phyloP scores from a whole-genome alignment of 2,888 invertebrate genomes.

The Archips crataeganus region DNA sequence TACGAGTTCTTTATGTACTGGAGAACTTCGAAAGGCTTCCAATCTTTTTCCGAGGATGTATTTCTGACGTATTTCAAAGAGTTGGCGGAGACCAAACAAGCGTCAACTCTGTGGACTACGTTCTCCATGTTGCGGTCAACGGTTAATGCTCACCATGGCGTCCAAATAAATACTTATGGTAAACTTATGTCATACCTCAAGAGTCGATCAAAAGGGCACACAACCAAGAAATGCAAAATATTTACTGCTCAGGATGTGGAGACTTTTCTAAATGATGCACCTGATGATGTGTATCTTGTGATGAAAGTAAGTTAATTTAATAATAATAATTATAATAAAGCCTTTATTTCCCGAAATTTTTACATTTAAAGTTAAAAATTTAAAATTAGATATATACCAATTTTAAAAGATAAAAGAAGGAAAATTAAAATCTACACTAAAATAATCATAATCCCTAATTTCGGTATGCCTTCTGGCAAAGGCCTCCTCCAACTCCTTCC shows the following conservation, averaged over 20 bases:
- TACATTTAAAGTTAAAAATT: no score
- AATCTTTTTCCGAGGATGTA: constrained; percentile 2
- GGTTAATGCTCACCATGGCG: background rate
- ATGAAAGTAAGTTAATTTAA: background rate
- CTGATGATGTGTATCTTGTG: background rate
- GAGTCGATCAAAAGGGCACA: background rate
- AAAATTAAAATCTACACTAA: no score
- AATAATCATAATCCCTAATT: no score
- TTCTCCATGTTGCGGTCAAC: background rate
- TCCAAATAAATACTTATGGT: background rate
- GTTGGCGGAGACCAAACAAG: background rate
- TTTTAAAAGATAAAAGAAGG: no score
- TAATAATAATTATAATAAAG: no score
- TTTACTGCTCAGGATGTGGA: background rate
- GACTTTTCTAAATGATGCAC: constrained; percentile 1
- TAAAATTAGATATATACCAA: no score
- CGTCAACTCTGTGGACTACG: background rate
- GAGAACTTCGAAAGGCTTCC: background rate
- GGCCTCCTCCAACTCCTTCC: no score
- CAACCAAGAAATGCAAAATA: background rate
- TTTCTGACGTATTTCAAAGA: constrained; percentile 6
- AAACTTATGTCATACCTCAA: background rate
- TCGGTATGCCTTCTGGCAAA: no score
- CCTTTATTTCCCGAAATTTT: no score
- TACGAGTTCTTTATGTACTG: background rate